Evolutionary conservation across 2,113 vertebrate species (phyloP).

Genomic region (Macquaria australasica): DNA sequence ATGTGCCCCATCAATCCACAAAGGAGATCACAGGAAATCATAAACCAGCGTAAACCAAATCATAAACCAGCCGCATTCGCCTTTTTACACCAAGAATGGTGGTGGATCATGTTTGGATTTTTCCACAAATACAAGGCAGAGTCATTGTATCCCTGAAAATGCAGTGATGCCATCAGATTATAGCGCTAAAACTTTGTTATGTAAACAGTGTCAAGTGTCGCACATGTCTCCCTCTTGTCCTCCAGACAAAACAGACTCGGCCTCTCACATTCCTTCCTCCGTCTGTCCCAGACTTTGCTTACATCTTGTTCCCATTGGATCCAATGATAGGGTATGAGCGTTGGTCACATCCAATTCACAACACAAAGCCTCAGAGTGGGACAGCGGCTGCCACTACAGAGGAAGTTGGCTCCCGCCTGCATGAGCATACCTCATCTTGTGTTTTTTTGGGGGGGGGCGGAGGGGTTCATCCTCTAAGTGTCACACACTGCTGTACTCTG

Average conservation of each 20-base stretch:
- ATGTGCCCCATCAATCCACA: constrained; percentile 47
- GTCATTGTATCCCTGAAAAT: constrained; percentile 46
- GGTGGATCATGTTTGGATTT: constrained; percentile 67
- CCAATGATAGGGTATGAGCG: constrained; percentile 59
- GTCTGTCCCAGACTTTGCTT: constrained; percentile 60
- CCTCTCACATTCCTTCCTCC: constrained; percentile 57
- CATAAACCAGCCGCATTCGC: constrained; percentile 34
- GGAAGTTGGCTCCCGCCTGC: constrained; percentile 15
- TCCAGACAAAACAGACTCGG: constrained; percentile 74
- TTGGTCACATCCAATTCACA: constrained; percentile 67
- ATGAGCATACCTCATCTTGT: constrained; percentile 26
- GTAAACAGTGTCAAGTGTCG: constrained; percentile 78
- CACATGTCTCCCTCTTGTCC: constrained; percentile 65
- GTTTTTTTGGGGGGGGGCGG: not conserved
- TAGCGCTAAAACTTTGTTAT: constrained; percentile 74
- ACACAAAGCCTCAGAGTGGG: constrained; percentile 37
- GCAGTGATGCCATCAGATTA: constrained; percentile 57
- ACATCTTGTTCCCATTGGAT: constrained; percentile 73
- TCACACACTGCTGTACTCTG: constrained; percentile 14
- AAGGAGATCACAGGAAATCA: constrained; percentile 64
- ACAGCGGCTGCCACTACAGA: constrained; percentile 48
- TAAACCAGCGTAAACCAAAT: constrained; percentile 50
- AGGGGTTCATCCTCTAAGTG: not conserved
- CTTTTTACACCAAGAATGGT: constrained; percentile 34
- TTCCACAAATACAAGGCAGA: constrained; percentile 45